Percentiles rank a stretch among this genome's conserved stretches.
Evolutionary conservation across 2,797 vertebrate genomes (phyloP).

Genomic region (Crax fasciolata): DNA sequence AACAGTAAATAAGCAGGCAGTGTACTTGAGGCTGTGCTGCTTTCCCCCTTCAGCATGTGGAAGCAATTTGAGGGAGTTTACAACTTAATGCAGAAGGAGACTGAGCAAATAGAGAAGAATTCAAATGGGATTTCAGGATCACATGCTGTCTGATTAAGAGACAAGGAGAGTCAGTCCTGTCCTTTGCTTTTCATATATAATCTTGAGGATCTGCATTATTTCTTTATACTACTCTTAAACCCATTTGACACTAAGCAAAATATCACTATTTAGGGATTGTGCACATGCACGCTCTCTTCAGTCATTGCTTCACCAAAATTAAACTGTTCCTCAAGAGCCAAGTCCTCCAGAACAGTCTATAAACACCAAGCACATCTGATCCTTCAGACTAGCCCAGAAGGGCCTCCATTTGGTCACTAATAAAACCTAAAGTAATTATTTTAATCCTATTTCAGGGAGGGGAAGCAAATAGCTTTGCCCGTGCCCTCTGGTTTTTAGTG

Average conservation of each 20-base stretch:
- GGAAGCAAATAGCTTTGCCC: neutral
- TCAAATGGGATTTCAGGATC: neutral
- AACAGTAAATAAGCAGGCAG: neutral
- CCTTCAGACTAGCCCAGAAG: neutral
- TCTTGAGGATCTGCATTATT: neutral
- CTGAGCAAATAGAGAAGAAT: neutral
- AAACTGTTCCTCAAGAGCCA: neutral
- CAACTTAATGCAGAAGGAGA: neutral
- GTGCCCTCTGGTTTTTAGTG: neutral
- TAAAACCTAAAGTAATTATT: neutral
- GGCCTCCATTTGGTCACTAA: neutral
- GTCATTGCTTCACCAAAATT: neutral
- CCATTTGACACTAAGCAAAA: fast-evolving
- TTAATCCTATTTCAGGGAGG: neutral
- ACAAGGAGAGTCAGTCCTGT: neutral
- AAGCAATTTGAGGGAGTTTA: slow-evolving; percentile 15
- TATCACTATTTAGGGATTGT: neutral
- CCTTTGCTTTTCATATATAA: neutral
- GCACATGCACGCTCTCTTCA: too few species aligned
- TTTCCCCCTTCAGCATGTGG: neutral
- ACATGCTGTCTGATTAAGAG: neutral
- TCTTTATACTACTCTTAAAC: neutral
- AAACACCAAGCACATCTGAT: neutral
- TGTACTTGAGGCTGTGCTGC: fast-evolving
- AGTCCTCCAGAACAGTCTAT: neutral